phyloP scores from a whole-genome alignment of 92 coral and sea anemone genomes.

The Galaxea fascicularis region DNA sequence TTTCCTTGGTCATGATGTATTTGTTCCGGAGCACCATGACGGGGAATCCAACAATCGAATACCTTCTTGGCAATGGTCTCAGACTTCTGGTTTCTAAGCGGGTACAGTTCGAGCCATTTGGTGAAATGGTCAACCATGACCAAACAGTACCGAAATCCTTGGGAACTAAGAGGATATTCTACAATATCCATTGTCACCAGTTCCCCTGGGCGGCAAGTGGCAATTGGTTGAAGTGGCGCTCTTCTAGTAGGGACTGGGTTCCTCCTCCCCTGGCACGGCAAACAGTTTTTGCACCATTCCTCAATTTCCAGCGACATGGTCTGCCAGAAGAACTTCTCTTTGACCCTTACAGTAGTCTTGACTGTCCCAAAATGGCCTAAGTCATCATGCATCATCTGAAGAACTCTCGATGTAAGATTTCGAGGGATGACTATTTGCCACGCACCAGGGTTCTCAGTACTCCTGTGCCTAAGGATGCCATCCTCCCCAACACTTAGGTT shows the following conservation, averaged over 20 bases:
- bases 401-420: constrained; percentile 43
- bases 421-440: constrained; percentile 53
- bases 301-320: constrained; percentile 22
- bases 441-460: constrained; percentile 15
- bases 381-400: constrained; percentile 64
- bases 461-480: constrained; percentile 37
- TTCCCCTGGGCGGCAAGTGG: constrained; percentile 42
- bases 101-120: neutral
- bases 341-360: constrained; percentile 1
- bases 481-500: constrained; percentile 43
- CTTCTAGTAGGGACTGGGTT: constrained; percentile 44
- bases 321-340: constrained; percentile 10
- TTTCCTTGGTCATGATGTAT: constrained; percentile 61
- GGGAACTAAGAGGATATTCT: constrained; percentile 30
- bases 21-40: constrained; percentile 65
- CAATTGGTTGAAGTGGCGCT: constrained; percentile 67
- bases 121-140: constrained; percentile 51
- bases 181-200: constrained; percentile 59
- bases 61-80: constrained; percentile 58
- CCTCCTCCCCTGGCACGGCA: constrained; percentile 5
- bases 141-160: constrained; percentile 29
- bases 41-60: constrained; percentile 43
- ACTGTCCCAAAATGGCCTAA: constrained; percentile 49
- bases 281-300: constrained; percentile 17
- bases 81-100: neutral